A percentile compares a stretch with the other conserved stretches of the same genome.
These are phyloP conservation scores for Leptodactylus fuscus DNA, from an alignment of 2,113 vertebrate species.

Conservation along the genomic window DNA sequence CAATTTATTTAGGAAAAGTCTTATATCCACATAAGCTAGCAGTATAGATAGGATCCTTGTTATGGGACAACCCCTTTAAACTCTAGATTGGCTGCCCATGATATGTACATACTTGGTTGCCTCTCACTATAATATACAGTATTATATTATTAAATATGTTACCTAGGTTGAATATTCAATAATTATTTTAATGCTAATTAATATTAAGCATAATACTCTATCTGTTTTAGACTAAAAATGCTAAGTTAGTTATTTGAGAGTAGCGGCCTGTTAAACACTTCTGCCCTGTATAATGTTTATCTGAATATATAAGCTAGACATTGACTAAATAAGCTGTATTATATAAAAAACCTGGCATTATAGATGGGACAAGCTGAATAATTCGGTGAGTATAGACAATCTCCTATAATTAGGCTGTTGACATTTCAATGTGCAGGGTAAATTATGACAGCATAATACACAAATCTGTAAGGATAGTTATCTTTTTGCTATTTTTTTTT, in stretches of 20 bases:
- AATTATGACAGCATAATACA: slow-evolving; percentile 23
- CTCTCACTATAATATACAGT: too few relatives aligned
- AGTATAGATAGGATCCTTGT: too few relatives aligned
- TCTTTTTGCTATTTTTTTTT: not conserved
- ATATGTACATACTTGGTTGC: too few relatives aligned
- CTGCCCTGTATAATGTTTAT: not conserved
- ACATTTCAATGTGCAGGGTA: not conserved
- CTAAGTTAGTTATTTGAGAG: not conserved
- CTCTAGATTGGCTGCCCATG: too few relatives aligned
- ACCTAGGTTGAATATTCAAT: too few relatives aligned
- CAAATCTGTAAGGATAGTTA: not conserved
- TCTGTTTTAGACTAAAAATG: too few relatives aligned
- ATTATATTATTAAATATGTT: too few relatives aligned
- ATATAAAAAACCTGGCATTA: not conserved
- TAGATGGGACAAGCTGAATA: not conserved
- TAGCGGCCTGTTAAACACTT: not conserved
- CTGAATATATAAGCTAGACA: not conserved
- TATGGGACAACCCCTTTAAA: too few relatives aligned
- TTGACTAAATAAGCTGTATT: not conserved
- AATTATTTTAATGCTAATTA: too few relatives aligned
- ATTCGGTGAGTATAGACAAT: not conserved
- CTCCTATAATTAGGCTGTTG: slow-evolving; percentile 11
- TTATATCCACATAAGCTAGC: too few relatives aligned
- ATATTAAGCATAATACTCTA: too few relatives aligned
- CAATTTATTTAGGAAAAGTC: too few relatives aligned